Evolutionary conservation across 1,140 invertebrate species (phyloP), one percentile per base, ranked within the genome.

Genomic region (Babylonia areolata): DNA sequence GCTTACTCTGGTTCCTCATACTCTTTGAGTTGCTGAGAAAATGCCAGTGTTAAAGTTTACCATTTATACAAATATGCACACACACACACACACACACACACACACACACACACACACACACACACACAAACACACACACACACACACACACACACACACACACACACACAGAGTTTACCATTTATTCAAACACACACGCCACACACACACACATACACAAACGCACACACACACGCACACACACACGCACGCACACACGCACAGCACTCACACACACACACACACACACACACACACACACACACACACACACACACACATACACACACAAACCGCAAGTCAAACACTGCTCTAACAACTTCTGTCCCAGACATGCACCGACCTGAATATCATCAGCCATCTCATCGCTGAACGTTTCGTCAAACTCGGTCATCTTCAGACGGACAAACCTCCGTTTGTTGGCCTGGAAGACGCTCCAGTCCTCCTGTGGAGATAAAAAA

Each of bases 341-440:
- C 46, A 20, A 51, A 6, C 9, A 20, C 46, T 11, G 46, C 46
- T 20, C 20, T 11, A 51, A 51, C 46, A 51, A 20, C 9, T 20
- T 51, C 46, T 11, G 46, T 51, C 46, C 6, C 20, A 23, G 28
- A 23, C 20, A n/a, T 64, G 20, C 17, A 84, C 81, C 23, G n/a
- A 84, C 82, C 64, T 28, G 42, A 42, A 90, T 91, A 54, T 88
- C 91, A 17, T 92, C 92, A 23, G 91, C 92, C 54, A 87, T 75
- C 0, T 93, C 91, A 37, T 93, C 90, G 40, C 73, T 87, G 84
- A 91, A 94, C 9, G 84, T 85, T n/a, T 94, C 92, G 87, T 91
- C 91, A 90, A 91, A 93, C 84, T 94, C 93, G 17, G 90, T 92
- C 89, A 93, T 90, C 80, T 91, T 92, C 23, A 94, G 86, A 81